phyloP scores from a whole-genome alignment of 2,888 invertebrate species.

The Brachylomia viminalis region DNA sequence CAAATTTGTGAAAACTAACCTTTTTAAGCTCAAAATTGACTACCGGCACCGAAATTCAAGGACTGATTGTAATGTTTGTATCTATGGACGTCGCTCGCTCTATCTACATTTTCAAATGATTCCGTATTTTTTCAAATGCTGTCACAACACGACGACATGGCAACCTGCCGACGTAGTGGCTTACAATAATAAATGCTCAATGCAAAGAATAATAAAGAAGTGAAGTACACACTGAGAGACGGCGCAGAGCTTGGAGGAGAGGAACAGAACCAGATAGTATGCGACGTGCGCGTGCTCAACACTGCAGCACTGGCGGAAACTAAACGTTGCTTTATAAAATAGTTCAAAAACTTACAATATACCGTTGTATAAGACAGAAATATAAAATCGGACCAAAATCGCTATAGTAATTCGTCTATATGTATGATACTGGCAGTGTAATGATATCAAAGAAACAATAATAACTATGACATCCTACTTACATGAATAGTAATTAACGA shows the following conservation, averaged over 20 bases:
- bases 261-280: constrained; percentile 64
- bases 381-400: constrained; percentile 89
- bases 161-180: constrained; percentile 44
- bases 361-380: constrained; percentile 88
- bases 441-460: constrained; percentile 83
- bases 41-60: constrained; percentile 14
- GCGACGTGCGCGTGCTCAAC: constrained; percentile 64
- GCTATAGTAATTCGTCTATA: constrained; percentile 87
- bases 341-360: constrained; percentile 88
- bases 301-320: constrained; percentile 65
- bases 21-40: constrained; percentile 14
- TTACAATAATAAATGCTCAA: constrained; percentile 52
- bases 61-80: constrained; percentile 38
- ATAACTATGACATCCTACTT: constrained; percentile 86
- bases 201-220: constrained; percentile 53
- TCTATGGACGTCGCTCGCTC: constrained; percentile 26
- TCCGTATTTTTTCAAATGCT: constrained; percentile 26
- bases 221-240: constrained; percentile 71
- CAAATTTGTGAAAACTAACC: constrained; percentile 11
- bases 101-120: constrained; percentile 32
- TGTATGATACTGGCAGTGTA: constrained; percentile 89
- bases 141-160: constrained; percentile 31
- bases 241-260: constrained; percentile 79
- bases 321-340: constrained; percentile 81
- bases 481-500: constrained; percentile 88